Evolutionary conservation across 2,113 vertebrate genomes (phyloP).

Genomic region (Hemichromis elongatus): DNA sequence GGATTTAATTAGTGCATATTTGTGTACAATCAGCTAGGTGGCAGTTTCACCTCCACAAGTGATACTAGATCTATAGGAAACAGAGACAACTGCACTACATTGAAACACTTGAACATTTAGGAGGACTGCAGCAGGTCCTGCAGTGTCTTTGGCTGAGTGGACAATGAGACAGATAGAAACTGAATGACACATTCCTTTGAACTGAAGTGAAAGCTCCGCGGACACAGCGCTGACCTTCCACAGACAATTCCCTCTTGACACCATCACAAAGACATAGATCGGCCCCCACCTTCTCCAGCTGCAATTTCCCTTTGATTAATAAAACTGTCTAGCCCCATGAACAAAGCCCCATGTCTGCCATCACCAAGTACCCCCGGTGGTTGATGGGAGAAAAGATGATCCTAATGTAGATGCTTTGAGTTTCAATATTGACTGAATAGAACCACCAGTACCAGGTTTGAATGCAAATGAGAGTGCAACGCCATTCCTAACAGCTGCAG

Average conservation of each 20-base stretch:
- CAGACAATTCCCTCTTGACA: conserved; percentile 66
- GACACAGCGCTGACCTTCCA: conserved; percentile 53
- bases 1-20: neutral
- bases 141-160: conserved; percentile 40
- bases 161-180: conserved; percentile 58
- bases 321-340: conserved; percentile 46
- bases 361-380: conserved; percentile 54
- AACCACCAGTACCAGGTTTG: conserved; percentile 55
- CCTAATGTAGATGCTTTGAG: conserved; percentile 61
- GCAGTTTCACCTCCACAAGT: neutral
- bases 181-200: conserved; percentile 66
- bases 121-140: neutral
- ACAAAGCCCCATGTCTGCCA: conserved; percentile 53
- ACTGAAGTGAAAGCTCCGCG: conserved; percentile 53
- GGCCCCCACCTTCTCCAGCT: conserved; percentile 42
- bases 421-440: conserved; percentile 56
- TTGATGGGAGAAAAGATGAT: conserved; percentile 61
- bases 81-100: neutral
- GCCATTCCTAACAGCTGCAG: conserved; percentile 26
- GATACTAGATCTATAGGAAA: neutral
- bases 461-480: conserved; percentile 59
- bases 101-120: conserved; percentile 14
- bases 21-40: neutral
- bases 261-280: conserved; percentile 60
- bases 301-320: conserved; percentile 67